Evolutionary conservation across 2,797 vertebrate species (phyloP), one percentile per base, ranked within the genome.

Genomic region (Phaenicophaeus curvirostris): DNA sequence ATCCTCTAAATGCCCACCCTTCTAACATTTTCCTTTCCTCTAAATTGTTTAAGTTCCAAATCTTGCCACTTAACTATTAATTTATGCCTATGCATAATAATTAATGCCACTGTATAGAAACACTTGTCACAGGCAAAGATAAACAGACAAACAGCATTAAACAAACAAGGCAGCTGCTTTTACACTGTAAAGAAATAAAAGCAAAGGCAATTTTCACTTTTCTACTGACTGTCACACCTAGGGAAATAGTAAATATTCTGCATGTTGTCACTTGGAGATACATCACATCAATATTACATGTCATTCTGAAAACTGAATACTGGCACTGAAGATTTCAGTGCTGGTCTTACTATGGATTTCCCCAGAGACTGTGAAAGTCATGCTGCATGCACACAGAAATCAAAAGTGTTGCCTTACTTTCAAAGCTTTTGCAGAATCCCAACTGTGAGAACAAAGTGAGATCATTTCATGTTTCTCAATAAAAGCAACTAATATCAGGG

Each of bases 321-420:
- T 55, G 66, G 61, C 62, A 77, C 1, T 67, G 65, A 77, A 75
- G 44, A 39, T 42, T 61, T 77, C 57, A 83, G 21, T n/a, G 23
- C 15, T 59, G 51, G 59, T n/a, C 59, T 85, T 20, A 35, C 31
- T 83, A 42, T 55, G 87, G 39, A 79, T 55, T 67, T 30, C 72
- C 71, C n/a, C 16, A 4, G 4, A 57, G 25, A 55, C 55, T 67
- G 39, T 73, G 37, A n/a, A 79, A 92, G 41, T 63, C 93, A 87
- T 65, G 75, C 92, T 89, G 85, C 92, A 85, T 74, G 87, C 92
- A 83, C 31, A 90, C n/a, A 84, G 25, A 92, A 89, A 94, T 84
- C 44, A 69, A 90, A 46, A 30, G 17, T 63, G 30, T 42, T 81
- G 89, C 71, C 85, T 92, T 79, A 77, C 76, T 94, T 86, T 91